Conservation (phyloP, 2,797 vertebrate species). For the Cyclopterus lumpus region DNA sequence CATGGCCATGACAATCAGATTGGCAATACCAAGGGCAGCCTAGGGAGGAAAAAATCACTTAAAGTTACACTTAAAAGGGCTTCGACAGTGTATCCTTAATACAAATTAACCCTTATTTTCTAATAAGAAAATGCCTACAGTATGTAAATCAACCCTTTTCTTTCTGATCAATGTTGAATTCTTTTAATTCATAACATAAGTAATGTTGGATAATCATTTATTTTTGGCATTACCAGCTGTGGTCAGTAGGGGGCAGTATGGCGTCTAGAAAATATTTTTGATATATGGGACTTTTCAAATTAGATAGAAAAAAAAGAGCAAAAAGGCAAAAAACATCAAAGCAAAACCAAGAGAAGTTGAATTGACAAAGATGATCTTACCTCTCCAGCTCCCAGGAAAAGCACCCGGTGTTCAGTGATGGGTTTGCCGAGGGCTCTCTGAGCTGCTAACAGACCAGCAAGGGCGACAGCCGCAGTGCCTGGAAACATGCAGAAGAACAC, state of each 20-base stretch:
- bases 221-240: neutral
- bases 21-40: slow-evolving; percentile 97
- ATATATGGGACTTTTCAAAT: neutral
- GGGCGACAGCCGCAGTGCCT: slow-evolving; percentile 95
- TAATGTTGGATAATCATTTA: neutral
- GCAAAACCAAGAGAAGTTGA: neutral
- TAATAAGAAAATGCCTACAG: neutral
- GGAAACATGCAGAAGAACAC: slow-evolving; percentile 35
- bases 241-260: slow-evolving; percentile 14
- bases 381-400: slow-evolving; percentile 98
- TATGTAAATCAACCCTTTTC: neutral
- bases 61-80: neutral
- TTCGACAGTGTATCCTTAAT: neutral
- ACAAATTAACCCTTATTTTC: neutral
- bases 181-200: neutral
- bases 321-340: neutral
- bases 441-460: slow-evolving; percentile 92
- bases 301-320: neutral
- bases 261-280: neutral
- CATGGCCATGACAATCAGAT: slow-evolving; percentile 97
- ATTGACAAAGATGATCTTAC: slow-evolving; percentile 70
- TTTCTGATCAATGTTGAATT: neutral
- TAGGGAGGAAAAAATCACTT: slow-evolving; percentile 54
- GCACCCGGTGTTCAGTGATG: slow-evolving; percentile 90
- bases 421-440: slow-evolving; percentile 88